These are phyloP conservation scores for Leptinotarsa peninsularis DNA, from an alignment of 2,888 invertebrate species.

Conservation along the genomic window DNA sequence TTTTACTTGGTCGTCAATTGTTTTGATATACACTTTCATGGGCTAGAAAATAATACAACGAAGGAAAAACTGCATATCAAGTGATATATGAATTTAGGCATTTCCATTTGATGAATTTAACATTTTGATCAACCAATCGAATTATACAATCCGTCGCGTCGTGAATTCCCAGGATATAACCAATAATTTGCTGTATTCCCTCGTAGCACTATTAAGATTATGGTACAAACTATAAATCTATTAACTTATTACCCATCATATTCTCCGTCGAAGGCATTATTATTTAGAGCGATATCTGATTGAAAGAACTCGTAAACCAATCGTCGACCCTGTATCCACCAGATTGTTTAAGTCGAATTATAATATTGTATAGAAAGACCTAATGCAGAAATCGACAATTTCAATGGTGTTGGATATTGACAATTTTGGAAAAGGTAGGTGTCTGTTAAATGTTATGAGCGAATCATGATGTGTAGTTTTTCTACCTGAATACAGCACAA, in stretches of 20 bases:
- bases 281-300: conserved; percentile 28
- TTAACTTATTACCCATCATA: conserved; percentile 13
- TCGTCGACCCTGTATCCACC: conserved; percentile 15
- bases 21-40: too few species aligned
- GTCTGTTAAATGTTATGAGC: too few species aligned
- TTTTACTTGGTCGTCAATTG: too few species aligned
- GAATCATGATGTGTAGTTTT: too few species aligned
- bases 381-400: neutral
- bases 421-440: neutral
- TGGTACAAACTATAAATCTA: conserved; percentile 23
- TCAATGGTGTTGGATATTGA: neutral
- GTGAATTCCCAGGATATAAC: neutral
- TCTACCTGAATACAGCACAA: too few species aligned
- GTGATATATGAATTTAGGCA: too few species aligned
- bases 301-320: conserved; percentile 19
- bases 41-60: too few species aligned
- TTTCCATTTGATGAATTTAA: too few species aligned
- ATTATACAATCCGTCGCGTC: neutral
- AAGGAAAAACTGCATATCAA: too few species aligned
- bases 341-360: conserved; percentile 14
- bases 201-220: neutral
- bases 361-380: conserved; percentile 4
- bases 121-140: too few species aligned
- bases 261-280: conserved; percentile 17
- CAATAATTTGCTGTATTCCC: neutral